Conservation (phyloP, 2,888 invertebrate species). For the Drosophila paramelanica region DNA sequence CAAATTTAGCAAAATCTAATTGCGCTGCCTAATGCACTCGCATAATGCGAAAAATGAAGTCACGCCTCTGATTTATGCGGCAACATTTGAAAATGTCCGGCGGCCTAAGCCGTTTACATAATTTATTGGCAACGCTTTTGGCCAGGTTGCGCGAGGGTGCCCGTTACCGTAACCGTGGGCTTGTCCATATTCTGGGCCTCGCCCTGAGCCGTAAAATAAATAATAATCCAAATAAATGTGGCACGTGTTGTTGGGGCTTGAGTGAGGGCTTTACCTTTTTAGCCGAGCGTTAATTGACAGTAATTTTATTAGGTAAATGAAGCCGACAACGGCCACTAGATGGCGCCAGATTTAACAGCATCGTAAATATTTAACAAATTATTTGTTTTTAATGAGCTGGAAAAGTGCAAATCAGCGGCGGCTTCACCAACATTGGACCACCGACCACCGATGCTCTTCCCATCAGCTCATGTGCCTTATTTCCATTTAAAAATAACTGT, state of each 20-base stretch:
- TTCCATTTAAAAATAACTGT: conserved; percentile 25
- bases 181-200: neutral
- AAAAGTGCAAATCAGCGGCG: conserved; percentile 78
- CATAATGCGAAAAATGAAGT: conserved; percentile 46
- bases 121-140: conserved; percentile 65
- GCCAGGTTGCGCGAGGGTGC: conserved; percentile 16
- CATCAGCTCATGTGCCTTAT: neutral
- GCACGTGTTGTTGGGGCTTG: conserved; percentile 13
- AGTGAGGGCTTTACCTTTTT: conserved; percentile 9
- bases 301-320: conserved; percentile 79
- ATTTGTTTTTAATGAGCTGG: conserved; percentile 80
- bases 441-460: neutral
- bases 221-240: conserved; percentile 77
- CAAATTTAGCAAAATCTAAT: conserved; percentile 46
- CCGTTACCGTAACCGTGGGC: neutral
- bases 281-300: conserved; percentile 72
- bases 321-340: conserved; percentile 44
- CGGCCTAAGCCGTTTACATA: conserved; percentile 77
- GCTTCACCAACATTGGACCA: conserved; percentile 36
- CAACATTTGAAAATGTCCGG: conserved; percentile 49
- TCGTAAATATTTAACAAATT: conserved; percentile 80
- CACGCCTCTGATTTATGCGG: conserved; percentile 68
- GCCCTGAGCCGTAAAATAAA: conserved; percentile 64
- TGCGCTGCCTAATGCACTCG: conserved; percentile 47
- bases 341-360: conserved; percentile 58